These are phyloP conservation scores for Fragum sueziense DNA, from an alignment of 2,888 invertebrate species.

Conservation along the genomic window DNA sequence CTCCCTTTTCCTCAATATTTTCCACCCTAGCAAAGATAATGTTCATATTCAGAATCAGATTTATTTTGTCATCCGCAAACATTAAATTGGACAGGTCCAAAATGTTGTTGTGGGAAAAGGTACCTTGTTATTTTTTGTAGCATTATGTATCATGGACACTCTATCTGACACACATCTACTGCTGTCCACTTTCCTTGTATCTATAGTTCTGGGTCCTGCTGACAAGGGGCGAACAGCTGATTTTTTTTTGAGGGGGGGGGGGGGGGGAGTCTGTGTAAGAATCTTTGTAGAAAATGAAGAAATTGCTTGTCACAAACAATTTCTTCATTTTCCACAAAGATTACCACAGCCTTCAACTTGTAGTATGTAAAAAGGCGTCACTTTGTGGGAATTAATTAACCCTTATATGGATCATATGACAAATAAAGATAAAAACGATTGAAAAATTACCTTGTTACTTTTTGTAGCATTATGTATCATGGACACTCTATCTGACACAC, in stretches of 20 bases:
- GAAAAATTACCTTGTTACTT: slow-evolving; percentile 43
- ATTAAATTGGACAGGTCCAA: no score
- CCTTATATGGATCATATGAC: not conserved
- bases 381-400: not conserved
- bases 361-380: not conserved
- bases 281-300: not conserved
- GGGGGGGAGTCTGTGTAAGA: not conserved
- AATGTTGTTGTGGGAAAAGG: no score
- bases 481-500: slow-evolving; percentile 76
- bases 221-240: slow-evolving; percentile 46
- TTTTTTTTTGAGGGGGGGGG: not conserved
- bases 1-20: no score
- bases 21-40: no score
- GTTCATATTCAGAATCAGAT: no score
- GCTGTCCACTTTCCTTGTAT: slow-evolving; percentile 71
- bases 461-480: slow-evolving; percentile 76
- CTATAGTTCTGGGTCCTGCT: slow-evolving; percentile 64
- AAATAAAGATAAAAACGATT: no score
- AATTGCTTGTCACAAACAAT: not conserved
- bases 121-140: slow-evolving; percentile 63
- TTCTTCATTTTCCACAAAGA: slow-evolving; percentile 1
- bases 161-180: slow-evolving; percentile 77
- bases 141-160: slow-evolving; percentile 76
- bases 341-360: not conserved
- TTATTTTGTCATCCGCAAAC: no score